Conservation (phyloP, 1,140 invertebrate species). For the Bombus breviceps region DNA sequence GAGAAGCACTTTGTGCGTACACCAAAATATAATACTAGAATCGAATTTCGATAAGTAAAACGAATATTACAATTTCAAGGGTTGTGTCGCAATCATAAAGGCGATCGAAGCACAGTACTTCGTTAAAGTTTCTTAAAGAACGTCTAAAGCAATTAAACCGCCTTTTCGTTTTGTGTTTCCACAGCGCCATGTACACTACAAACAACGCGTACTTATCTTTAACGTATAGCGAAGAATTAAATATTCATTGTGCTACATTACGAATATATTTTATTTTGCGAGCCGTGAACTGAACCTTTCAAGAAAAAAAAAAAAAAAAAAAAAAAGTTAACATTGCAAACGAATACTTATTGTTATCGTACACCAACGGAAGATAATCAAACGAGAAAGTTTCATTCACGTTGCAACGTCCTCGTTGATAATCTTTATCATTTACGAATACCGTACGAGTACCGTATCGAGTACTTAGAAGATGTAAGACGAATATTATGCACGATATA, state of each 20-base stretch:
- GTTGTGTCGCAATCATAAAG: no score
- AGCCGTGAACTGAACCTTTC: background rate
- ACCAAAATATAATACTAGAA: conserved; percentile 5
- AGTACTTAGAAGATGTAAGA: conserved; percentile 14
- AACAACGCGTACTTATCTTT: conserved; percentile 13
- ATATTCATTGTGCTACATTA: background rate
- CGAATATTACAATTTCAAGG: background rate
- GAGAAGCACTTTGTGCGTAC: conserved; percentile 45
- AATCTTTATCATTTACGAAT: conserved; percentile 3
- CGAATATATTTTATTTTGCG: background rate
- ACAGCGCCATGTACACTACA: background rate
- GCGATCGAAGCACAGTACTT: background rate
- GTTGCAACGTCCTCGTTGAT: background rate
- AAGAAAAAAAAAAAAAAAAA: background rate
- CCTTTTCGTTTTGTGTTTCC: background rate
- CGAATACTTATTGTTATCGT: background rate
- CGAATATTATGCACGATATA: conserved; percentile 18
- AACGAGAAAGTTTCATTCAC: background rate
- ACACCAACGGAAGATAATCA: background rate
- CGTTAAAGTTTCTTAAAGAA: no score
- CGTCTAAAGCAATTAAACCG: background rate
- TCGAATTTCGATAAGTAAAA: background rate
- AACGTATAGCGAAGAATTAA: background rate
- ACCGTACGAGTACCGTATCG: conserved; percentile 1
- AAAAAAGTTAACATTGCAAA: background rate